Base-by-base conservation (phyloP, 1,140 invertebrate species). In the Luehdorfia chinensis region DNA sequence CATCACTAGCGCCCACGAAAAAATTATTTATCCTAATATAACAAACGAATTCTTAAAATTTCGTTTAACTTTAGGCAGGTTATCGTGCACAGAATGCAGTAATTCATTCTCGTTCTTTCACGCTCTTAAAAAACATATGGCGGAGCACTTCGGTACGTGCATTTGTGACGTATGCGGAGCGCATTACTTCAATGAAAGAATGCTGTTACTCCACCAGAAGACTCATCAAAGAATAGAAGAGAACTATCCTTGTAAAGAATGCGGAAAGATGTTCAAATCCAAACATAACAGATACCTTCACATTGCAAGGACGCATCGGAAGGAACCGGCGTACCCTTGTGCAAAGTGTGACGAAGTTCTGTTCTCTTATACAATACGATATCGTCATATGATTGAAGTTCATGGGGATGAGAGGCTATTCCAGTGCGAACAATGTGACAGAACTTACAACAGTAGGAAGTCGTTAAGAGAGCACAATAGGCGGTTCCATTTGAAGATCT, bases 51-150 rank as follows among this genome's bases (percentile, higher is more conserved):
- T 76, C 31, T 30, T 84, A 3, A 74, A 70, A 39, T 84, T 78
- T 18, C 59, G 56, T 18, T 37, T 84, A 2, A 78, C 71, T 0
- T 15, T 49, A 0, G 64, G 50, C 0, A 66, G 61, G 4, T 45
- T 79, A 6, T 48, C 30, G 1, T 84, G 80, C 14, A 51, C 52
- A 0, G 75, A 81, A 36, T 84, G 80, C 12, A 47, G 39, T 0
- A 43, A 19, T 0, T 47, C 23, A 0, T 84, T 78, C 6, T 52
- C 64, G 2, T 84, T 81, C 32, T 80, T 84, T 44, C 75, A 84
- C 9, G 74, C 77, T 0, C 44, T 84, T 18, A 81, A 76, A 55
- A 81, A 84, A 19, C 80, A 84, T 14, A 84, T 80, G 77, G 77
- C 77, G 0, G 75, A 76, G 23, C 80, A 84, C 47, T 84, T 84